Evolutionary conservation across 2,797 vertebrate genomes (phyloP).

Genomic region (Sciurus carolinensis): DNA sequence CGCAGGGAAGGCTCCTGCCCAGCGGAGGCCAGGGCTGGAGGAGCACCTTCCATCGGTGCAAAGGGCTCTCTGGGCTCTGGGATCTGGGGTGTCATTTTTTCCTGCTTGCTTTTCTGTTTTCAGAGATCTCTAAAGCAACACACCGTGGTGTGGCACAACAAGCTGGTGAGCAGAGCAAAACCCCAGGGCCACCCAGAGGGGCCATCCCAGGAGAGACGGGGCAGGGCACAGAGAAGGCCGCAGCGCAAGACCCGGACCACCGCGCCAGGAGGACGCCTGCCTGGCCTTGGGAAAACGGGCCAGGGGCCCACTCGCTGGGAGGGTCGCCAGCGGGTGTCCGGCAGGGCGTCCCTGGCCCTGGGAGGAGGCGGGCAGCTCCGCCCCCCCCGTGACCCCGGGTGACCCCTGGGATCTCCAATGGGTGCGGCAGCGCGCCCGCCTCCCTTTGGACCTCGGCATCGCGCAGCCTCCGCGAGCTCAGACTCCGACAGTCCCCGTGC

Average conservation of each 20-base stretch:
- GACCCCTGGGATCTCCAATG: neutral
- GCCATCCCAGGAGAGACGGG: neutral
- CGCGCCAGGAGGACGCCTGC: neutral
- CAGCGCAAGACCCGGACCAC: neutral
- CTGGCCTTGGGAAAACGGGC: neutral
- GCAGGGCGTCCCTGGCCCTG: neutral
- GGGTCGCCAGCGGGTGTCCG: accelerated
- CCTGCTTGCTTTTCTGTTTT: neutral
- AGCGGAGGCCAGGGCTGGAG: neutral
- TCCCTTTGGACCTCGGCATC: neutral
- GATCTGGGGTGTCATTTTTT: neutral
- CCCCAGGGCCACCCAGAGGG: neutral
- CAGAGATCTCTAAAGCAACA: neutral
- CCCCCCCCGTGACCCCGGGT: neutral
- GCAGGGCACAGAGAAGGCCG: no score
- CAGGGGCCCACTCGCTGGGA: accelerated
- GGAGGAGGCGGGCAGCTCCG: neutral
- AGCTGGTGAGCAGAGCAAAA: neutral
- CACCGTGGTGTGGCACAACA: neutral
- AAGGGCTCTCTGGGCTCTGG: neutral
- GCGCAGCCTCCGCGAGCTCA: neutral
- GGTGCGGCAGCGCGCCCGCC: accelerated
- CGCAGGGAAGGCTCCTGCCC: neutral
- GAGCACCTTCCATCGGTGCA: neutral
- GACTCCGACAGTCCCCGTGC: no score